These are phyloP conservation scores for Stegodyphus mimosarum DNA, from an alignment of 1,140 invertebrate species.

Conservation along the genomic window DNA sequence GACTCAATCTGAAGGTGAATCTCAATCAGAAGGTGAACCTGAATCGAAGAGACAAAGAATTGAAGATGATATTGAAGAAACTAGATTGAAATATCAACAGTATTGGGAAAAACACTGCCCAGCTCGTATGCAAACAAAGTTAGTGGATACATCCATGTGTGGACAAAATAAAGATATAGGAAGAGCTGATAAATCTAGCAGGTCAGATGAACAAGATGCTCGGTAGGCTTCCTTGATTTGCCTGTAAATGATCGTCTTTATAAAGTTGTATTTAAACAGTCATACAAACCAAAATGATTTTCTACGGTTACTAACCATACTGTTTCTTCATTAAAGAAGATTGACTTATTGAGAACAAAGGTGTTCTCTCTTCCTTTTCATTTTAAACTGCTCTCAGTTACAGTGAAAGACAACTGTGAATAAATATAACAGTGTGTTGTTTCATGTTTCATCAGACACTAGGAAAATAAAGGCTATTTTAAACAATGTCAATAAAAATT, in stretches of 20 bases:
- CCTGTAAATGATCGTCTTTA: not conserved
- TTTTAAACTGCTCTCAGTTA: slow-evolving; percentile 16
- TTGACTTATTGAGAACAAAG: not conserved
- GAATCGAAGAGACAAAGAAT: slow-evolving; percentile 45
- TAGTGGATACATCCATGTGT: slow-evolving; percentile 13
- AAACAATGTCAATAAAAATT: slow-evolving; percentile 48
- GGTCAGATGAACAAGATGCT: slow-evolving; percentile 10
- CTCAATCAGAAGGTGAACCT: slow-evolving; percentile 14
- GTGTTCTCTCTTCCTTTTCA: slow-evolving; percentile 4
- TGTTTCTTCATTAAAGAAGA: not conserved
- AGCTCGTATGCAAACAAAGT: slow-evolving; percentile 12
- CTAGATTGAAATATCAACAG: slow-evolving; percentile 21
- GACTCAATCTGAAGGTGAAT: not conserved
- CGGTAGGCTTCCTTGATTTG: not conserved
- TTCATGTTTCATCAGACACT: slow-evolving; percentile 44
- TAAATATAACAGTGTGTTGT: slow-evolving; percentile 42
- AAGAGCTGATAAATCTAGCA: slow-evolving; percentile 33
- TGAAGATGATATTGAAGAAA: slow-evolving; percentile 22
- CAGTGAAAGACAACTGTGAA: slow-evolving; percentile 29
- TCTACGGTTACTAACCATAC: not conserved
- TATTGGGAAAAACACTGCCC: slow-evolving; percentile 47
- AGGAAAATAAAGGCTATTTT: slow-evolving; percentile 49
- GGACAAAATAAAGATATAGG: not conserved
- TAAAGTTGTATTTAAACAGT: not conserved
- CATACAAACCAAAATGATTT: too few species aligned